These are phyloP conservation scores for Azorinus chamasolen DNA, from an alignment of 2,888 invertebrate species.

Conservation along the genomic window DNA sequence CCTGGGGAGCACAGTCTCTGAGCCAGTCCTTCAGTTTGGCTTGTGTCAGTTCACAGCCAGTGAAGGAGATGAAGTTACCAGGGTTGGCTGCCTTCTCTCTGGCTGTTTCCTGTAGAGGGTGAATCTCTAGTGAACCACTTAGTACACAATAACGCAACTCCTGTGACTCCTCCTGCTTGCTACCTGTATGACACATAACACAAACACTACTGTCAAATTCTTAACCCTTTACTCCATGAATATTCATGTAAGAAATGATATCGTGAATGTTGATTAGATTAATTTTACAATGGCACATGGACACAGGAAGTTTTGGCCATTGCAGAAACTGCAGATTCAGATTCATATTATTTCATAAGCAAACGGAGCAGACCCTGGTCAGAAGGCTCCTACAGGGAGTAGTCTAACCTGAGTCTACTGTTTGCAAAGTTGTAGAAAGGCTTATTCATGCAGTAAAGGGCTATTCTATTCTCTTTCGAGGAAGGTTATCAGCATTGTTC, in stretches of 20 bases:
- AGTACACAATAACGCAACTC: conserved; percentile 68
- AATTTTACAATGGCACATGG: no score
- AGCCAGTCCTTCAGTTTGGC: conserved; percentile 78
- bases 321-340: no score
- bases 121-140: conserved; percentile 48
- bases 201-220: no score
- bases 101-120: conserved; percentile 38
- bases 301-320: no score
- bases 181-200: conserved; percentile 19
- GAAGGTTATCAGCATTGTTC: no score
- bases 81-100: conserved; percentile 40
- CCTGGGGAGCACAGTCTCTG: conserved; percentile 79
- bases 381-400: not conserved
- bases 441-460: no score
- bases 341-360: no score
- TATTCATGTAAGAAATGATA: no score
- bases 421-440: no score
- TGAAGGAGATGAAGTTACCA: conserved; percentile 75
- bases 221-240: no score
- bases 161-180: conserved; percentile 34
- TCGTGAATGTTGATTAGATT: no score
- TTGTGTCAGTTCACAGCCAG: conserved; percentile 75
- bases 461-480: conserved; percentile 3
- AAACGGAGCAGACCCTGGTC: not conserved
- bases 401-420: no score